Evolutionary conservation across 2,113 vertebrate genomes (phyloP).

Genomic region (Antennarius striatus): DNA sequence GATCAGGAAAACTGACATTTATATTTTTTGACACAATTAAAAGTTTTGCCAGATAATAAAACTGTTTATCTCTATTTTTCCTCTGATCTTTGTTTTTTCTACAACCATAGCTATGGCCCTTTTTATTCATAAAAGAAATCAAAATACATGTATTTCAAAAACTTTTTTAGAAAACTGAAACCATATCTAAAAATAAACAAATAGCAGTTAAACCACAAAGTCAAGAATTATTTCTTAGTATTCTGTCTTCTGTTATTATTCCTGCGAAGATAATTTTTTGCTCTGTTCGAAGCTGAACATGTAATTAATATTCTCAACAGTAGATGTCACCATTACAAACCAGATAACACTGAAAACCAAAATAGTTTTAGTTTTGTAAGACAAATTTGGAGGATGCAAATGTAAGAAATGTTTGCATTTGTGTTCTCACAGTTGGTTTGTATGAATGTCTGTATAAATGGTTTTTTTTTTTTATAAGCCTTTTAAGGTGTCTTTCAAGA

Average conservation of each 20-base stretch:
- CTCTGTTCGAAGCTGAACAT: not conserved
- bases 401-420: not conserved
- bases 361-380: not conserved
- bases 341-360: not conserved
- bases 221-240: too few species aligned
- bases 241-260: too few species aligned
- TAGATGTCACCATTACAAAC: conserved; percentile 44
- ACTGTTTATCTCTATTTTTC: too few species aligned
- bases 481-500: not conserved
- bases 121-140: too few species aligned
- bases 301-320: conserved; percentile 32
- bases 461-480: not conserved
- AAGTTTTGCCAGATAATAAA: too few species aligned
- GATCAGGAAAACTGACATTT: not conserved
- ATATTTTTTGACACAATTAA: not conserved
- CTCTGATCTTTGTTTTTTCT: too few species aligned
- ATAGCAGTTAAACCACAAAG: too few species aligned
- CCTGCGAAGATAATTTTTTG: not conserved
- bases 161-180: too few species aligned
- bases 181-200: too few species aligned
- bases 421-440: not conserved
- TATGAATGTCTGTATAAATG: not conserved
- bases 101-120: too few species aligned
- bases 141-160: too few species aligned
- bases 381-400: not conserved